Conservation (phyloP, 1,140 invertebrate genomes). For the Drosophila novamexicana region DNA sequence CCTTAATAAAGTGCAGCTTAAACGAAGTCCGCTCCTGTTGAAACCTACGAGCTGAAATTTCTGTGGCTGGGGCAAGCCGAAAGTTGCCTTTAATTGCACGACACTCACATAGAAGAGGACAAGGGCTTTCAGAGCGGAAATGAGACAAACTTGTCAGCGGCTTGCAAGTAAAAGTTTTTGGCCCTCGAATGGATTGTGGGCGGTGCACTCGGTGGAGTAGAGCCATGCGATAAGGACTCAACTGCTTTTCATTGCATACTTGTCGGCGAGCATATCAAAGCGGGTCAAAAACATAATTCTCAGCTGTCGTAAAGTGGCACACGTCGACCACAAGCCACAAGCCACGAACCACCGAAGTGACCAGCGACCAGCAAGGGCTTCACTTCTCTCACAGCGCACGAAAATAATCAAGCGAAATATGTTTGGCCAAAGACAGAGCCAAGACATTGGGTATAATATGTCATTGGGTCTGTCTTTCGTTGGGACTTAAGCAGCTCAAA, state of each 20-base stretch:
- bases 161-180: conserved; percentile 25
- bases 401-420: conserved; percentile 45
- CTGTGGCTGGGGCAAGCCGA: conserved; percentile 6
- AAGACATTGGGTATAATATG: conserved; percentile 21
- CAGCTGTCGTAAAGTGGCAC: conserved; percentile 72
- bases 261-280: conserved; percentile 46
- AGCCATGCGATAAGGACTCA: conserved; percentile 14
- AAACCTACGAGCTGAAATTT: neutral
- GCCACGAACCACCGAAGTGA: conserved; percentile 10
- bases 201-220: neutral
- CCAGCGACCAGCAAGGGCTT: neutral
- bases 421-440: conserved; percentile 24
- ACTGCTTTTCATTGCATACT: conserved; percentile 55
- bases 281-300: conserved; percentile 70
- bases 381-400: conserved; percentile 16
- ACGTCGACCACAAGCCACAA: conserved; percentile 18
- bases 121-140: conserved; percentile 58
- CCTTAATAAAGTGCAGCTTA: too few species aligned
- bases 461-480: neutral
- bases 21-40: conserved; percentile 18
- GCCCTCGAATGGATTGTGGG: conserved; percentile 17
- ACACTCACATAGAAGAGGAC: conserved; percentile 28
- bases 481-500: conserved; percentile 23
- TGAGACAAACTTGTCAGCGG: conserved; percentile 71
- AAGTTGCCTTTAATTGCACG: conserved; percentile 72